Base-by-base conservation (phyloP, 2,113 vertebrate species). In the Zosterops japonicus region DNA sequence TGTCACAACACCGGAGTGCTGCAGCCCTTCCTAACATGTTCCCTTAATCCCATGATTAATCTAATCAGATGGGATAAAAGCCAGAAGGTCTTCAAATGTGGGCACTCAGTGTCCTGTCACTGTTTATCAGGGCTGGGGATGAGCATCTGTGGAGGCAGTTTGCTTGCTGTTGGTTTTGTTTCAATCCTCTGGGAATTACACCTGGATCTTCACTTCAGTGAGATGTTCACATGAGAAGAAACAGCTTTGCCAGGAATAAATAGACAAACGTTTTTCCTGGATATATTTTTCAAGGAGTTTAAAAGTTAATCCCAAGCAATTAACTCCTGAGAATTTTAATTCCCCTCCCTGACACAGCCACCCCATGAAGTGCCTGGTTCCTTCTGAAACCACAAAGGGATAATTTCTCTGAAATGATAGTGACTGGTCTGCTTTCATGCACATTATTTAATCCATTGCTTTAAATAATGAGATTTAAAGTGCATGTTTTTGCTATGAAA, bases 281-380 rank as follows among this genome's bases (percentile, higher is more conserved):
- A 68, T 70, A 3, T 20, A 70, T 76, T 95, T 96, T 94, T 81
- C 49, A 72, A 64, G 79, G 47, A 56, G 94, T 94, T 94, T 91
- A 72, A 77, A 92, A 59, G 15, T 27, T 91, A 92, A 93, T 81
- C 53, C 53, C 35, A 31, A 92, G 50, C 69, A 74, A 46, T n/a
- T 80, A 74, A 86, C 41, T 91, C 27, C 35, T 16, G 27, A 69
- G 39, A 64, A 61, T 65, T 80, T 84, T 83, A 90, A 85, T 89
- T 55, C 57, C 68, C 59, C n/a, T 44, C 24, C 13, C 18, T 28
- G 46, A 22, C 23, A 70, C 35, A 59, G 50, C 5, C 16, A 68
- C 18, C 29, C 24, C 28, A 36, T 35, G 76, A 23, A 91, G 41
- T 87, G 31, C 60, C 29, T 4, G 33, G 11, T 8, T 85, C 74